These are phyloP conservation scores for Pangasius krempfi DNA, from an alignment of 2,797 vertebrate genomes.

Conservation along the genomic window DNA sequence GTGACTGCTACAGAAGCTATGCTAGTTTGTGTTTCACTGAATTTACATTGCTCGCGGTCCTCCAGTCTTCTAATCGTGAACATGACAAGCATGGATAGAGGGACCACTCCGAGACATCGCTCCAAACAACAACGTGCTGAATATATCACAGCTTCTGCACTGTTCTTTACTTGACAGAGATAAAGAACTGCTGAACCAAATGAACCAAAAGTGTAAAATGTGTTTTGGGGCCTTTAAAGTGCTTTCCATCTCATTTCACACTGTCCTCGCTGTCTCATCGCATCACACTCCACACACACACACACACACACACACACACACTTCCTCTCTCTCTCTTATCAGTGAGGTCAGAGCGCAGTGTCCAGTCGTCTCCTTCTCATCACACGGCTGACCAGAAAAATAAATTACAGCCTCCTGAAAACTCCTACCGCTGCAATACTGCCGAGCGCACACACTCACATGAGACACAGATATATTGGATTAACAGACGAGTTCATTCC, in stretches of 20 bases:
- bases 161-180: neutral
- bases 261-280: slow-evolving; percentile 4
- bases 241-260: slow-evolving; percentile 19
- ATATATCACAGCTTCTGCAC: neutral
- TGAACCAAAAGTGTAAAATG: slow-evolving; percentile 16
- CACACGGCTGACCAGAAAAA: slow-evolving; percentile 79
- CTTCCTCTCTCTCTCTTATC: slow-evolving; percentile 19
- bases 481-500: slow-evolving; percentile 68
- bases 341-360: slow-evolving; percentile 69
- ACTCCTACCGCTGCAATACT: slow-evolving; percentile 76
- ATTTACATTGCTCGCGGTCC: neutral
- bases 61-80: neutral
- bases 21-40: neutral
- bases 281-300: slow-evolving; percentile 9
- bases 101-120: neutral
- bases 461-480: slow-evolving; percentile 55
- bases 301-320: slow-evolving; percentile 52
- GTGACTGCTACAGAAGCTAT: neutral
- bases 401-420: slow-evolving; percentile 76
- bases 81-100: no score
- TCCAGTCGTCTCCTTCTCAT: slow-evolving; percentile 40
- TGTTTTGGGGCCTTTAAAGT: slow-evolving; percentile 7
- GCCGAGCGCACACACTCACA: slow-evolving; percentile 40
- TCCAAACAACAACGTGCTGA: neutral
- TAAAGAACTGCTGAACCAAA: slow-evolving; percentile 20